Base-by-base conservation (phyloP, 1,140 invertebrate genomes). In the Lepidostoma basale region DNA sequence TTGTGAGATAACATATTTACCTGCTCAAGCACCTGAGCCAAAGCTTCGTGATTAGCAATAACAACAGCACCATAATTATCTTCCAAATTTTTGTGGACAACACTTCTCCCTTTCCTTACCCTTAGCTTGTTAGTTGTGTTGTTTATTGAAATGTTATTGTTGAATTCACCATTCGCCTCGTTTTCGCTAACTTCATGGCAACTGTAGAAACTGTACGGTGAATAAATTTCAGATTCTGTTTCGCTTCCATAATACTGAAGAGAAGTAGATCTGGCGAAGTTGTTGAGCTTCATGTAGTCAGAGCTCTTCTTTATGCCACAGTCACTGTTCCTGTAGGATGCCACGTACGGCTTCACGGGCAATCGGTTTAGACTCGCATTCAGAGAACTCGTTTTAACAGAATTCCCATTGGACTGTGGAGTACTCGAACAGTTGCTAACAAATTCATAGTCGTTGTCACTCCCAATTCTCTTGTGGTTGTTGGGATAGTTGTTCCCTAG, bases 21-120 rank as follows among this genome's bases (percentile, higher is more conserved):
- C 84, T 92, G 91, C 77, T 93, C 90, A 45, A 94, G 81, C 74
- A 94, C 87, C 81, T 94, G 92, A 26, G 92, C 89, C 0, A 95
- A 83, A 2, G 93, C 91, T 80, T 94, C 91, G 75, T 93, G 92
- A 83, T 95, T 95, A 30, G 92, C 92, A n/a, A 92, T 89, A 36
- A 94, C 88, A 1, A 95, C 92, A 39, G 92, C 92, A 1, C 91
- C 91, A 75, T 95, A 95, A 80, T 94, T 94, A 74, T 94, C 92
- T 76, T 94, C 92, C 26, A 95, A 82, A 77, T 88, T 93, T 74
- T 88, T 90, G 77, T 93, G 91, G 47, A 93, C 89, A 63, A 92
- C 88, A 76, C 89, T 91, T 64, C 90, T 85, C 59, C 88, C 89
- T 77, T 92, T 90, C 73, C 90, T 85, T 59, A 91, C 89, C 69